phyloP scores from a whole-genome alignment of 2,888 invertebrate genomes.

The Epiblema foenella region DNA sequence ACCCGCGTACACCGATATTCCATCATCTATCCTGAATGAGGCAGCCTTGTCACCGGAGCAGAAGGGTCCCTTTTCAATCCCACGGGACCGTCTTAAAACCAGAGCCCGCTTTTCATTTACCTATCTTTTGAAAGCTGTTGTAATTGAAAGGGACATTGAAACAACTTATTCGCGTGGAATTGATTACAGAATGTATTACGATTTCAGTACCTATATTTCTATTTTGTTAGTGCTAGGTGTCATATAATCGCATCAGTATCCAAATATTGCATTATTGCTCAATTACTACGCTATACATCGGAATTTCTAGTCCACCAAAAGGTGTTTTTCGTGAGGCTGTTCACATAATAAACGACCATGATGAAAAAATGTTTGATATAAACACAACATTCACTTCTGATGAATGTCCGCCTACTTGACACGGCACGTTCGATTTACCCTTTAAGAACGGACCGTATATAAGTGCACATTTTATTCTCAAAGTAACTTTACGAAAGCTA shows the following conservation, averaged over 20 bases:
- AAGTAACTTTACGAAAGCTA: conserved; percentile 46
- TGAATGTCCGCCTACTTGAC: neutral
- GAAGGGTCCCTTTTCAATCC: conserved; percentile 69
- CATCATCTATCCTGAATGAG: conserved; percentile 73
- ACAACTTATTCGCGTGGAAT: conserved; percentile 71
- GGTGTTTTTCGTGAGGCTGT: neutral
- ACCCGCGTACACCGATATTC: conserved; percentile 71
- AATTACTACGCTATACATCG: too few relatives aligned
- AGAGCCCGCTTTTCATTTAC: conserved; percentile 73
- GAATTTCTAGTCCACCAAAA: neutral
- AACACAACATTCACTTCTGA: conserved; percentile 12
- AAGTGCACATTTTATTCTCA: conserved; percentile 47
- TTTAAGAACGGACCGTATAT: conserved; percentile 16
- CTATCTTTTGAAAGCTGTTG: conserved; percentile 67
- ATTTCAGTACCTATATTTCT: conserved; percentile 54
- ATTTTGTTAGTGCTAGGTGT: conserved; percentile 33
- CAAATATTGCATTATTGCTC: neutral
- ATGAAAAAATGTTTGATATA: neutral
- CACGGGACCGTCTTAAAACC: conserved; percentile 69
- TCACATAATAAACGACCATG: neutral
- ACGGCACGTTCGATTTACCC: conserved; percentile 16
- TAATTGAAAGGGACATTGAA: conserved; percentile 79
- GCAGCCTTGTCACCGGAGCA: conserved; percentile 65
- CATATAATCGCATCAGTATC: neutral
- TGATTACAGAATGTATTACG: conserved; percentile 68